Evolutionary conservation across 2,797 vertebrate genomes (phyloP), one percentile per base, ranked within the genome.

Genomic region (Enteromius unitaeniatus): DNA sequence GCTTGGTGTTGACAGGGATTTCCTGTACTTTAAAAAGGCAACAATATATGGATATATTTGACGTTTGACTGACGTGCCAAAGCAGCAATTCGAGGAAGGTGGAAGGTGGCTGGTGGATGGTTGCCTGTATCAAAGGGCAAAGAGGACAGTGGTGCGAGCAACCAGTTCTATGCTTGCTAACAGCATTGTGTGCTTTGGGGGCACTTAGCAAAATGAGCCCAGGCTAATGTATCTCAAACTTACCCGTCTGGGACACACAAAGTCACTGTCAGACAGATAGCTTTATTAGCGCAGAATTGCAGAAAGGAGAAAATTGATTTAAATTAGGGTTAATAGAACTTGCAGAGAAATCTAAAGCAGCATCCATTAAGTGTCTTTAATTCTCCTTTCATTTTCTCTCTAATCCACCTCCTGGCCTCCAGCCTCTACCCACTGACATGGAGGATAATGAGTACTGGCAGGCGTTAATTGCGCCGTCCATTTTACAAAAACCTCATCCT

Each of bases 261-360:
- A 78, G 53, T 58, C 21, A 10, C 81, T 81, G 78, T 81, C 73
- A 62, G 78, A 82, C 49, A 70, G 74, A 85, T 70, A 82, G 81
- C 83, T 81, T 83, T 84, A 87, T 86, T 83, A 89, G 76, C 31
- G 26, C 83, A 68, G 34, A 78, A 87, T 83, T 79, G 74, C 78
- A 79, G 75, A 87, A 86, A 81, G 75, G 80, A 76, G 64, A 79
- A 80, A 93, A 91, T 89, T 65, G 55, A 85, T 90, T 93, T 90
- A 91, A 93, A 91, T 69, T 82, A 73, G 65, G 77, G 81, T 90
- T 91, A 92, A 92, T 92, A 87, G 86, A 90, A 90, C 86, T 88
- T 87, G 90, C 84, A 91, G 86, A 82, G 77, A 92, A 91, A 92
- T 91, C 89, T 93, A 90, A 91, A 89, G 85, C 86, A 89, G 85